Evolutionary conservation across 2,797 vertebrate species (phyloP).

Genomic region (Acanthis flammea): DNA sequence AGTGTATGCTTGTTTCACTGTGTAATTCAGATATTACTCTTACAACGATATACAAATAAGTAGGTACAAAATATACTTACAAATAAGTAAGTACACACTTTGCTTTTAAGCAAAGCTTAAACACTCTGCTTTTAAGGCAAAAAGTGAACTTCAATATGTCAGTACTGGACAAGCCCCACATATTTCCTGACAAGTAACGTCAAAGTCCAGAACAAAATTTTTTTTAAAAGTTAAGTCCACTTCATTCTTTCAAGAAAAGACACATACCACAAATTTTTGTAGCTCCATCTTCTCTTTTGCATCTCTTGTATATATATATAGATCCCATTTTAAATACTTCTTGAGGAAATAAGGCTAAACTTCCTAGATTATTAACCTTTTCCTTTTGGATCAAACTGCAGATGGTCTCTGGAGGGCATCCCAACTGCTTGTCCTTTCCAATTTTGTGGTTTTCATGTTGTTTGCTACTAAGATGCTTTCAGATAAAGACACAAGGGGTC

Average conservation of each 20-base stretch:
- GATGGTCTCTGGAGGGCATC: not conserved
- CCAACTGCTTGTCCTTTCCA: not conserved
- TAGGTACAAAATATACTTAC: not conserved
- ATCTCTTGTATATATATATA: not conserved
- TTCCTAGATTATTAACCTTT: not conserved
- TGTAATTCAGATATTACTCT: not conserved
- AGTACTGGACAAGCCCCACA: not conserved
- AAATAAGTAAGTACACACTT: not conserved
- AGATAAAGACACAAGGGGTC: conserved; percentile 54
- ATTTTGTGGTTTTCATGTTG: not conserved
- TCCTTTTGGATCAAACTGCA: not conserved
- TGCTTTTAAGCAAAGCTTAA: not conserved
- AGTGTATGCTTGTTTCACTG: not conserved
- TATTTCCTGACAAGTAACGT: not conserved
- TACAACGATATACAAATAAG: not conserved
- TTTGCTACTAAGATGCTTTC: not conserved
- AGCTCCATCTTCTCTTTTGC: not conserved
- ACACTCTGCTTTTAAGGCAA: not conserved
- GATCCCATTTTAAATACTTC: not conserved
- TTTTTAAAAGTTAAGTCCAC: not conserved
- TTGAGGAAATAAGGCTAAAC: not conserved
- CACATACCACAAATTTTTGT: not conserved
- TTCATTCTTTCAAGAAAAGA: not conserved
- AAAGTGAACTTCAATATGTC: not conserved
- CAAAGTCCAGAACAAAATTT: not conserved